These are phyloP conservation scores for Cairina moschata DNA, from an alignment of 2,113 vertebrate species.

Conservation along the genomic window DNA sequence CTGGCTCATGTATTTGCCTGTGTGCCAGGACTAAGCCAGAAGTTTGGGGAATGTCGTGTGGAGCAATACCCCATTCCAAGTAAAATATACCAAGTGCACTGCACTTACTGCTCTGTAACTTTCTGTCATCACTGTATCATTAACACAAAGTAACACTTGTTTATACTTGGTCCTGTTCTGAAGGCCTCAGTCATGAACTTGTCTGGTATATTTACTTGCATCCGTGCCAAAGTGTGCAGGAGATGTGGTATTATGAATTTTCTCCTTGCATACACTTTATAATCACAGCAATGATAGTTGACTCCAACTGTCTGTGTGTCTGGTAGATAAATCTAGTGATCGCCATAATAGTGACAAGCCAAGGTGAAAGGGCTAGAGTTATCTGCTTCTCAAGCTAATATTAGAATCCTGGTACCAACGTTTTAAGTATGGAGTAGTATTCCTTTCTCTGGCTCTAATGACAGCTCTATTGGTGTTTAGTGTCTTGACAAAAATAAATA, in stretches of 20 bases:
- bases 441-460: not conserved
- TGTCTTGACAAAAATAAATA: not conserved
- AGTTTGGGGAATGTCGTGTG: constrained; percentile 4
- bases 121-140: constrained; percentile 49
- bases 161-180: not conserved
- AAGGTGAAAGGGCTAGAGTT: not conserved
- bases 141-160: constrained; percentile 57
- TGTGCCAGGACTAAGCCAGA: not conserved
- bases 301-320: not conserved
- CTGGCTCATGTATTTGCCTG: not conserved
- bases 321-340: not conserved
- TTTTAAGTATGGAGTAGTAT: not conserved
- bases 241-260: not conserved
- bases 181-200: not conserved
- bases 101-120: constrained; percentile 5
- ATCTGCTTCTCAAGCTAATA: not conserved
- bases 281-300: not conserved
- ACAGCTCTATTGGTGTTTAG: not conserved
- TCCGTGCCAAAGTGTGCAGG: not conserved
- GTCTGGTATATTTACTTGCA: not conserved
- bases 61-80: constrained; percentile 38
- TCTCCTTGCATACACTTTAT: not conserved
- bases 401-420: not conserved
- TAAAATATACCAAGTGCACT: constrained; percentile 48
- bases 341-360: not conserved